Conservation (phyloP, 2,888 invertebrate genomes). For the Papilio protenor region DNA sequence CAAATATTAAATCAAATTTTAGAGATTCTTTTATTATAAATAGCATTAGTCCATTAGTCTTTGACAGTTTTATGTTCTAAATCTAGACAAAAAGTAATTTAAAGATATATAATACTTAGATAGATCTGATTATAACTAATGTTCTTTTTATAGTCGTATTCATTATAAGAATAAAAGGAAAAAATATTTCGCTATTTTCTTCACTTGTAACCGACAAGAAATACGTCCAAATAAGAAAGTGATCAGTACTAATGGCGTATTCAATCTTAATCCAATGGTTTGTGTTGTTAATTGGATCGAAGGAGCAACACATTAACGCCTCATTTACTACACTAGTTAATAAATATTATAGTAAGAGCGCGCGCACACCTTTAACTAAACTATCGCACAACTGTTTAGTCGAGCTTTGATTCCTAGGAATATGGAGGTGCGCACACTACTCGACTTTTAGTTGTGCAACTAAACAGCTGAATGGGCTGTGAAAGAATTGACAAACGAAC, state of each 20-base stretch:
- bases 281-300: not conserved
- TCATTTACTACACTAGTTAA: not conserved
- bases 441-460: too few species aligned
- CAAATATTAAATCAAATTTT: conserved; percentile 3
- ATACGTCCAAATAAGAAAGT: not conserved
- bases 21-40: not conserved
- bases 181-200: not conserved
- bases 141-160: not conserved
- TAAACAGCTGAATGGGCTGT: too few species aligned
- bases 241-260: conserved; percentile 1
- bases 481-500: too few species aligned
- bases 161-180: not conserved
- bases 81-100: not conserved
- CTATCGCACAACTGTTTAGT: too few species aligned
- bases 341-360: not conserved
- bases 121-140: too few species aligned
- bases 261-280: not conserved
- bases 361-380: too few species aligned
- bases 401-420: too few species aligned
- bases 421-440: too few species aligned
- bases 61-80: too few species aligned
- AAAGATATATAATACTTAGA: not conserved
- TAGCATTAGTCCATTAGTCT: too few species aligned
- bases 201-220: not conserved
- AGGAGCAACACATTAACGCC: not conserved